Percentiles rank a stretch among this genome's conserved stretches.
Conservation (phyloP, 2,113 vertebrate genomes). For the Austrofundulus limnaeus region DNA sequence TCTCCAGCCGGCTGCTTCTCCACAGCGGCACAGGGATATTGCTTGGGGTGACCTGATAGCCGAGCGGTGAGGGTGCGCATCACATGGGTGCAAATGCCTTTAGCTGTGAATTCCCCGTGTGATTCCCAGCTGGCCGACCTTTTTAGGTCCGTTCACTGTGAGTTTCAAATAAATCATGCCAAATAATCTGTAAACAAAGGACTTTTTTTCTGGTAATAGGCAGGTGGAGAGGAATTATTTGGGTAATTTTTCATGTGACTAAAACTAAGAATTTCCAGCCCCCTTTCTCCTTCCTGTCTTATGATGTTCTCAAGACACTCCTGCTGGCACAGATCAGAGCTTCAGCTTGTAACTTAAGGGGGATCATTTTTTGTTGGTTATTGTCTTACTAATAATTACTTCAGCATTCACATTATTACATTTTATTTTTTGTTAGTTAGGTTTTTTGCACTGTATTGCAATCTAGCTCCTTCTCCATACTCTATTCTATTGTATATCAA, state of each 20-base stretch:
- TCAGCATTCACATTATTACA: too few relatives aligned
- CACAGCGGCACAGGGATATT: conserved; percentile 1
- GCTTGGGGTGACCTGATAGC: conserved; percentile 23
- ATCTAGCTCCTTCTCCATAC: too few relatives aligned
- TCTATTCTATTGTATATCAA: too few relatives aligned
- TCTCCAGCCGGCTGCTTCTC: conserved; percentile 19
- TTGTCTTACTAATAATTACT: conserved; percentile 5
- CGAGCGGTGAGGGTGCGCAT: conserved; percentile 6
- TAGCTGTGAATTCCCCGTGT: conserved; percentile 16
- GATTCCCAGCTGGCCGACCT: conserved; percentile 24
- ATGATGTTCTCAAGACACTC: conserved; percentile 56
- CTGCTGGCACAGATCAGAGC: conserved; percentile 47
- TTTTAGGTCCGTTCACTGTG: neutral
- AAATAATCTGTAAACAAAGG: conserved; percentile 1
- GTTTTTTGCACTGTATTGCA: too few relatives aligned
- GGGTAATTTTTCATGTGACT: conserved; percentile 27
- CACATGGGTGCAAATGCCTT: conserved; percentile 18
- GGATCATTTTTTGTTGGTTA: conserved; percentile 51
- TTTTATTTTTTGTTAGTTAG: too few relatives aligned
- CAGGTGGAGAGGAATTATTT: neutral
- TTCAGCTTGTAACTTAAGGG: conserved; percentile 19
- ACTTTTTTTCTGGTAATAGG: neutral
- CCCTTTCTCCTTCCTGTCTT: conserved; percentile 45
- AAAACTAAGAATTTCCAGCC: conserved; percentile 1
- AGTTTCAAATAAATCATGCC: neutral